Conservation (phyloP, 2,797 vertebrate species). For the Parauchenoglanis ngamensis region DNA sequence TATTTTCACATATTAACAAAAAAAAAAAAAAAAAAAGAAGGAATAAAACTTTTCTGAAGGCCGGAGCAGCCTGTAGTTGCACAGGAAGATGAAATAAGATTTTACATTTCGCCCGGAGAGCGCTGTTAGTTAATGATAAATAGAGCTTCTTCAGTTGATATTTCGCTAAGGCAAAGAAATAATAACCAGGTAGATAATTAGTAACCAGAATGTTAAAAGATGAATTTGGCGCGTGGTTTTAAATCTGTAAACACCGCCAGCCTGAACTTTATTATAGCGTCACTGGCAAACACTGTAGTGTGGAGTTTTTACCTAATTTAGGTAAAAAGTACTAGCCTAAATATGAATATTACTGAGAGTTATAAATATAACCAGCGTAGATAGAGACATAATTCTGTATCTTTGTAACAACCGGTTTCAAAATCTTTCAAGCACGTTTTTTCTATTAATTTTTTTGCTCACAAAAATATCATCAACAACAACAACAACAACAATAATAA, state of each 20-base stretch:
- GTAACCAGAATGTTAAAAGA: constrained; percentile 74
- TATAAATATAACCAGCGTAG: neutral
- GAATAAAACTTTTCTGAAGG: too few relatives aligned
- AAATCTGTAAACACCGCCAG: constrained; percentile 68
- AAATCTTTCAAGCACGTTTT: neutral
- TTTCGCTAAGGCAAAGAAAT: constrained; percentile 75
- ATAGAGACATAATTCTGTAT: neutral
- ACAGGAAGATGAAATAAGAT: neutral
- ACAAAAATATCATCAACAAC: neutral
- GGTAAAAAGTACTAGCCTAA: too few relatives aligned
- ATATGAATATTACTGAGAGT: neutral
- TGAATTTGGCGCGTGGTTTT: constrained; percentile 71
- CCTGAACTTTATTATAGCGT: neutral
- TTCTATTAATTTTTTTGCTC: neutral
- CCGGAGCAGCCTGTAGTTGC: neutral
- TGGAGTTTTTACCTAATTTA: neutral
- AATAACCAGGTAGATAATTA: constrained; percentile 77
- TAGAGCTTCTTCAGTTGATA: constrained; percentile 70
- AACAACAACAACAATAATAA: neutral
- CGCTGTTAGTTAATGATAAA: constrained; percentile 76
- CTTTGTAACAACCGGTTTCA: neutral
- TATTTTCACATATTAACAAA: neutral
- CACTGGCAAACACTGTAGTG: too few relatives aligned
- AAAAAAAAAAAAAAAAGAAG: too few relatives aligned
- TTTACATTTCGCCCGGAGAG: neutral